phyloP scores from a whole-genome alignment of 2,888 invertebrate species.

The Cephus rjabovi region DNA sequence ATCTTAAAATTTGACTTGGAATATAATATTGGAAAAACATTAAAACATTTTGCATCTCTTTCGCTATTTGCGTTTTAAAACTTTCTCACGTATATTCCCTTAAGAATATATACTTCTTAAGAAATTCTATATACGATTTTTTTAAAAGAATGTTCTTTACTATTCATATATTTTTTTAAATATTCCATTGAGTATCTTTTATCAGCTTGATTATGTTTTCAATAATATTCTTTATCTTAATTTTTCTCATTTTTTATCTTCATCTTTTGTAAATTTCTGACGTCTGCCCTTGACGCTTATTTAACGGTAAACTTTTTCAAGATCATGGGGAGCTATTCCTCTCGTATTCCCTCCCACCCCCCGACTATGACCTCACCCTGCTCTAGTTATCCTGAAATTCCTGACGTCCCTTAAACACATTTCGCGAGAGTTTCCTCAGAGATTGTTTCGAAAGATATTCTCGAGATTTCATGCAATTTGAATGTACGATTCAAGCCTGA shows the following conservation, averaged over 20 bases:
- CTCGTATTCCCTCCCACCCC: background rate
- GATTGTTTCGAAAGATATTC: background rate
- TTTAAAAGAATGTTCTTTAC: no score
- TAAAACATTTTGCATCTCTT: no score
- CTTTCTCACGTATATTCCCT: no score
- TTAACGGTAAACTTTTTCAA: background rate
- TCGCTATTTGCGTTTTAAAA: no score
- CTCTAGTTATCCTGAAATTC: background rate
- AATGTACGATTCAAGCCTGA: background rate
- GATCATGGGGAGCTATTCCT: background rate
- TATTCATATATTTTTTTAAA: no score
- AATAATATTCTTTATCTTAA: background rate
- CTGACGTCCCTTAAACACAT: background rate
- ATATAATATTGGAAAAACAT: no score
- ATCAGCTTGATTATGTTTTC: background rate
- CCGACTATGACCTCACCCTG: background rate
- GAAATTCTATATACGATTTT: no score
- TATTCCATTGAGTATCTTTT: background rate
- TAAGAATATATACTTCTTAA: no score
- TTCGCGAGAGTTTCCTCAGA: background rate
- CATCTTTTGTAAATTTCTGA: background rate
- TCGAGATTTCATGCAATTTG: background rate
- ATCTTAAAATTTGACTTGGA: no score
- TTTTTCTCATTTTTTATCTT: background rate
- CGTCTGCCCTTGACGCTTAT: background rate